Evolutionary conservation across 2,888 invertebrate species (phyloP).

Genomic region (Heliconius erato): DNA sequence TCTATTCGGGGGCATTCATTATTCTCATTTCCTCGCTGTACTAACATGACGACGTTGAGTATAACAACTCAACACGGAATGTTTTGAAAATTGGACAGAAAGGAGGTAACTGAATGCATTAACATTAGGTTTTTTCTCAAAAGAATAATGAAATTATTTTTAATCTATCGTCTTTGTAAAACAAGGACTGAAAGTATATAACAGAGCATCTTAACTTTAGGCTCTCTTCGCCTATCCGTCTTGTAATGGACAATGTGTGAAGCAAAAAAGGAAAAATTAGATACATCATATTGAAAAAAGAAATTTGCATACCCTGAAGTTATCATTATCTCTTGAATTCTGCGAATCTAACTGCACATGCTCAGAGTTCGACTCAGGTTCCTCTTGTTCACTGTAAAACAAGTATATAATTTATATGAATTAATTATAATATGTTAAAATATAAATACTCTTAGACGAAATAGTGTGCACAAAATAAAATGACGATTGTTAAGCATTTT

Average conservation of each 20-base stretch:
- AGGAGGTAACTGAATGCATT: too few species aligned
- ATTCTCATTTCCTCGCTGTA: background rate
- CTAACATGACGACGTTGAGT: background rate
- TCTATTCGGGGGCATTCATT: background rate
- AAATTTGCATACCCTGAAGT: constrained; percentile 68
- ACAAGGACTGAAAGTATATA: background rate
- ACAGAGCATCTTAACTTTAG: background rate
- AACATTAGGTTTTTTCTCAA: background rate
- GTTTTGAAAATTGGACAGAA: background rate
- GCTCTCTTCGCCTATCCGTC: background rate
- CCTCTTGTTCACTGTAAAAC: constrained; percentile 77
- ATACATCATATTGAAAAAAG: background rate
- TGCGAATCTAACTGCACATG: constrained; percentile 76
- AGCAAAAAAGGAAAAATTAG: background rate
- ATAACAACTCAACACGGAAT: background rate
- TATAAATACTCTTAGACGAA: too few species aligned
- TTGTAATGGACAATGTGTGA: background rate
- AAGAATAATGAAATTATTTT: background rate
- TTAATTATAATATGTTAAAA: too few species aligned
- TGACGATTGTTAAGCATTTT: too few species aligned
- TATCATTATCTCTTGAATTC: constrained; percentile 75
- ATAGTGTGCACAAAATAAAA: too few species aligned
- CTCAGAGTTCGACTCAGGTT: constrained; percentile 77
- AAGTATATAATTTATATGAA: background rate
- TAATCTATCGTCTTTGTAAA: background rate